Base-by-base conservation (phyloP, 2,797 vertebrate genomes). In the Micrastur ruficollis region DNA sequence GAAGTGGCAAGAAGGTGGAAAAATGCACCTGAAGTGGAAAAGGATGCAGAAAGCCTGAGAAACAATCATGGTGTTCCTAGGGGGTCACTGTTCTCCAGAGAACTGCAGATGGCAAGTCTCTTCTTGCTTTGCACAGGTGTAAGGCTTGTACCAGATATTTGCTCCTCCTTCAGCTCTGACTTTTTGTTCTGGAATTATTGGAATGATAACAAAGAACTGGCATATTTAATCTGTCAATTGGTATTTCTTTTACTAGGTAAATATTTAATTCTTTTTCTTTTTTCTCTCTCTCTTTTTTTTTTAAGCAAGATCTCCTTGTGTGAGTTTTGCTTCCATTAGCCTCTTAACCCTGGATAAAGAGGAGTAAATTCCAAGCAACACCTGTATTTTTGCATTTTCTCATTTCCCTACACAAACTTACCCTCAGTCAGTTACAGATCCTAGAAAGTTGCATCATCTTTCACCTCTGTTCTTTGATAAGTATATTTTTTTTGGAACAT, bases 401-500 rank as follows among this genome's bases (percentile, higher is more conserved):
- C 38, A 94, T 97, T 97, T 97, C 88, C 96, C 91, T 97, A 59
- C 72, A 75, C 95, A 96, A 95, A 93, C 73, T n/a, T n/a, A 18
- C 22, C 73, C 76, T 49, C 83, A 49, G 36, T 17, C 50, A 50
- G 46, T 32, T 32, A 34, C 70, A 61, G 4, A 50, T 14, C 21
- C 59, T 3, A 38, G 44, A 29, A 40, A 88, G 29, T 10, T 53
- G 62, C 13, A 1, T 47, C 87, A 42, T 21, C 36, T 50, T 16
- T 17, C 66, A 12, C 66, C 65, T n/a, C 91, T 82, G 16, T 19
- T 86, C 11, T 13, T 20, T 20, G 26, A 11, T 2, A 65, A 73
- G 12, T 23, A 2, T 2, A 2, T 59, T 44, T 68, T 49, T 59
- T 27, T 47, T 40, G 62, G 15, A 59, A 26, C 1, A 1, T 2